Base-by-base conservation (phyloP, 2,888 invertebrate genomes). In the Mantis religiosa region DNA sequence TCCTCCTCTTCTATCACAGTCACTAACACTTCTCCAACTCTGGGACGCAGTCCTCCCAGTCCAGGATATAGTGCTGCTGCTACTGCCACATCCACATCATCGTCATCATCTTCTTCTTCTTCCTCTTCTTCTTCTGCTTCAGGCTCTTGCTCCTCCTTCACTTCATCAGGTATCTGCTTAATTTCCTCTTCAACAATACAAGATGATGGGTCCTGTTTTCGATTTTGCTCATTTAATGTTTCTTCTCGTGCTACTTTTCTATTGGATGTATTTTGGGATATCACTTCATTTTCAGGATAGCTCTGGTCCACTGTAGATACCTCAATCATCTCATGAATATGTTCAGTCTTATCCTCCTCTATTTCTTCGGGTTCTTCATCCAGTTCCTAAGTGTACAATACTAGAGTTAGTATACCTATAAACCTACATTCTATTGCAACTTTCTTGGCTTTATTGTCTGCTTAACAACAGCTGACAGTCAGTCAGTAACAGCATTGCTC, bases 1-100 rank as follows among this genome's bases (percentile, higher is more conserved):
- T 95, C 95, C 92, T 95, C 95, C 91, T 95, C 95, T 92, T 95
- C 95, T 20, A 95, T 95, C 89, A 95, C 95, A 89, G 95, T 95
- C 87, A 90, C 89, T 41, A 90, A 81, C 84, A 89, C 88, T 47
- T 90, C 89, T 14, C 84, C 88, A 15, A 88, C 82, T 4, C 89
- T 41, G 54, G 83, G 82, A 30, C 87, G 34, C 34, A 82, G 82
- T n/a, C 81, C 87, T 34, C 87, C 82, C 7, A 87, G 34, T 25
- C 82, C 82, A 34, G 82, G 15, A 41, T 82, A 87, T 6, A 71
- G 25, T 71, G 54, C 54, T 71, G 54, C 54, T 71, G 54, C 54
- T 71, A 71, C 54, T 71, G 54, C 54, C 54, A 71, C 41, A 82
- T 87, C 82, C n/a, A 82, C 82, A 82, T 82, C 87, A 34, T 34